These are phyloP conservation scores for Diarsia rubi DNA, from an alignment of 2,888 invertebrate species.

Conservation along the genomic window DNA sequence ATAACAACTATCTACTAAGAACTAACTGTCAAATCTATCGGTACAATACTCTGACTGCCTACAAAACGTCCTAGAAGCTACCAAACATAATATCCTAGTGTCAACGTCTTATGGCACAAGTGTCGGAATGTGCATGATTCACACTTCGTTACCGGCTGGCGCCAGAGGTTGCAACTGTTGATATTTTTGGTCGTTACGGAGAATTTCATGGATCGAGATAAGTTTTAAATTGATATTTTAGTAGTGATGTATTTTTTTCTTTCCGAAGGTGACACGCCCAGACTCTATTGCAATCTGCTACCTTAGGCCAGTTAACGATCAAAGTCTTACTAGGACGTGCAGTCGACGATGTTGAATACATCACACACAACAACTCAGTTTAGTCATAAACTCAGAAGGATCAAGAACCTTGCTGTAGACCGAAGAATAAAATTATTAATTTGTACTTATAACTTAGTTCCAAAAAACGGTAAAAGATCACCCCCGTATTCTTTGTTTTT, in stretches of 20 bases:
- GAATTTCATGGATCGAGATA: neutral
- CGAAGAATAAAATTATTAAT: neutral
- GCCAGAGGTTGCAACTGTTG: slow-evolving; percentile 32
- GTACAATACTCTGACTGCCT: slow-evolving; percentile 21
- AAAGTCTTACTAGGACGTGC: too few relatives aligned
- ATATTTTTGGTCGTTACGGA: slow-evolving; percentile 33
- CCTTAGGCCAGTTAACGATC: too few relatives aligned
- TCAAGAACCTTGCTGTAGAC: neutral
- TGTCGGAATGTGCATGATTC: slow-evolving; percentile 53
- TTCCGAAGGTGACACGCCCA: too few relatives aligned
- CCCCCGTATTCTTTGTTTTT: too few relatives aligned
- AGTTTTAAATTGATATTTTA: neutral
- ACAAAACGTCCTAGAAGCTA: slow-evolving; percentile 44
- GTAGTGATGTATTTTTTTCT: too few relatives aligned
- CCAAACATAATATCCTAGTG: slow-evolving; percentile 26
- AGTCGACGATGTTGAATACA: too few relatives aligned
- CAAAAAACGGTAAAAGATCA: too few relatives aligned
- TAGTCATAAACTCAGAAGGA: neutral
- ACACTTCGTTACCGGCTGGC: slow-evolving; percentile 26
- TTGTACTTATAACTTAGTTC: too few relatives aligned
- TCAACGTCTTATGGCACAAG: slow-evolving; percentile 16
- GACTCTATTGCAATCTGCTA: too few relatives aligned
- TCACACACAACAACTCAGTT: neutral
- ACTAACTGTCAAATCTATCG: slow-evolving; percentile 28
- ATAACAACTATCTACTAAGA: slow-evolving; percentile 26